These are phyloP conservation scores for Poeciliopsis presidionis DNA, from an alignment of 2,797 vertebrate genomes.

Conservation along the genomic window DNA sequence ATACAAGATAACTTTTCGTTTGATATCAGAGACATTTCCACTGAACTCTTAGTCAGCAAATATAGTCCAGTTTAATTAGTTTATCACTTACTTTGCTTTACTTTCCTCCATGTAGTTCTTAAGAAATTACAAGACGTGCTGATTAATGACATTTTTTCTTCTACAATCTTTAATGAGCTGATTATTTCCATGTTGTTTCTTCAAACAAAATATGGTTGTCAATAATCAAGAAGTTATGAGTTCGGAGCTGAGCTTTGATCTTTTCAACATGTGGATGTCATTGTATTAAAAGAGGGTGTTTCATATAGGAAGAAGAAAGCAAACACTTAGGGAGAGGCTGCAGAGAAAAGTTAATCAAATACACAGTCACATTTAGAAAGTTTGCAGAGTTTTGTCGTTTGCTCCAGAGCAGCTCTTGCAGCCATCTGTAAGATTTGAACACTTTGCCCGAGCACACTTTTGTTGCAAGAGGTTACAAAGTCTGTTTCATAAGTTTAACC, in stretches of 20 bases:
- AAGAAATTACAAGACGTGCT: neutral
- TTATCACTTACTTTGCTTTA: neutral
- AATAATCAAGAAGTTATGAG: neutral
- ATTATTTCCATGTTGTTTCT: neutral
- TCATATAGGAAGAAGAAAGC: slow-evolving; percentile 16
- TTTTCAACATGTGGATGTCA: neutral
- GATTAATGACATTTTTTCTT: neutral
- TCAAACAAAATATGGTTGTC: no score
- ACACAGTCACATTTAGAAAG: neutral
- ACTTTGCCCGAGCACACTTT: slow-evolving; percentile 25
- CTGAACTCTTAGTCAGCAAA: neutral
- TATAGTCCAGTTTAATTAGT: neutral
- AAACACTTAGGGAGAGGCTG: slow-evolving; percentile 21
- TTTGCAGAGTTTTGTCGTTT: slow-evolving; percentile 5
- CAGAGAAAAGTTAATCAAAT: slow-evolving; percentile 36
- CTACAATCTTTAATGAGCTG: neutral
- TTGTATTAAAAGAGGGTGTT: slow-evolving; percentile 9
- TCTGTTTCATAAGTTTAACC: slow-evolving; percentile 49
- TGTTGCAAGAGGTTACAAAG: slow-evolving; percentile 13
- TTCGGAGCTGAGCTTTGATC: neutral
- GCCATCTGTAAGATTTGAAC: neutral
- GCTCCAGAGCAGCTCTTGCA: neutral
- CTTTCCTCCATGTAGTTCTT: neutral
- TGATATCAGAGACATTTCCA: neutral
- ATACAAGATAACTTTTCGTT: neutral